Base-by-base conservation (phyloP, 2,888 invertebrate species). In the Temnothorax rugatulus region DNA sequence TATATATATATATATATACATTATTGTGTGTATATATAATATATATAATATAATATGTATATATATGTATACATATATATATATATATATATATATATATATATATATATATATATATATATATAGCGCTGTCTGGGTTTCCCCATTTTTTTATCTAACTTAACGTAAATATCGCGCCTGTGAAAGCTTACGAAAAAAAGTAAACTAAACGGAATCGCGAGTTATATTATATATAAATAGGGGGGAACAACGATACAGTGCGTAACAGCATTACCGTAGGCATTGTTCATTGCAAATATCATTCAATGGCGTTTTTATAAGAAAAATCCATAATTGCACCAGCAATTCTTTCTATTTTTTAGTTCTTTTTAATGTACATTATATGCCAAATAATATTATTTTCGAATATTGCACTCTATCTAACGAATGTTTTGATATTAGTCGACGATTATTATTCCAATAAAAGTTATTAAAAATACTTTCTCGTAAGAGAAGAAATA, bases 301-400 rank as follows among this genome's bases (percentile, higher is more conserved):
- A 75, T 77, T 84, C 29, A 29, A 29, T 29, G 29, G 29, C 54
- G n/a, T 52, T 18, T 69, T 83, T 87, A 79, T 85, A 87, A 89
- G 84, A 86, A 89, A 83, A 57, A 89, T 29, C 0, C 29, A 29
- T 88, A 76, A 90, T 88, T 89, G 89, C 88, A 90, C 88, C 21
- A 87, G 89, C 34, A 85, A 18, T 59, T 29, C 29, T 29, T 15
- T 44, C 21, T 18, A 0, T 25, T 11, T 34, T 71, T 59, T 87
- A 84, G 89, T 85, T 90, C 86, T 89, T 41, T 64, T 25, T 44
- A 66, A 34, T 79, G 76, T 29, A 90, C 86, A 29, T 29, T 29
- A 29, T 88, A 90, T 90, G 89, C 90, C 89, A 91, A 93, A 93
- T 92, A 91, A 92, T 86, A 92, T 92, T 92, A 91, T 92, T 93